A percentile compares a stretch with the other conserved stretches of the same genome.
Conservation (phyloP, 2,888 invertebrate genomes). For the Mesopsocus fuscifrons region DNA sequence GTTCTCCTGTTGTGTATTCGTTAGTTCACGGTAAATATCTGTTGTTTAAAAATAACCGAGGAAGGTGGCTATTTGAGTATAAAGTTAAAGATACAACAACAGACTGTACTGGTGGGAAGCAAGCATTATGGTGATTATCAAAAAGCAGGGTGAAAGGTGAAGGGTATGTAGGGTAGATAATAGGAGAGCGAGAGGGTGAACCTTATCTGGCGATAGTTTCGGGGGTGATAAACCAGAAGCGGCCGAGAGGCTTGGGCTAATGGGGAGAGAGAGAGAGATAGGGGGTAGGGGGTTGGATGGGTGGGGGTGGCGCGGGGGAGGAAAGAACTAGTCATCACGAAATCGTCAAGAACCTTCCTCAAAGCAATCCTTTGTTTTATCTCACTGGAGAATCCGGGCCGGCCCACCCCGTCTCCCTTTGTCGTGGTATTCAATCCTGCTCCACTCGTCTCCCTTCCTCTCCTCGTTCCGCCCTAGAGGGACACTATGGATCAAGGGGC, state of each 20-base stretch:
- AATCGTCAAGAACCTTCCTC: conserved; percentile 9
- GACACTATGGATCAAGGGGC: conserved; percentile 8
- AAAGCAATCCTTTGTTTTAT: conserved; percentile 9
- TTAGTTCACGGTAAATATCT: no score
- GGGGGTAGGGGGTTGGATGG: conserved; percentile 13
- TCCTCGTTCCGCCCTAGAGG: conserved; percentile 9
- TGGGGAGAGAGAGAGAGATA: conserved; percentile 5
- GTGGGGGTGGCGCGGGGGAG: conserved; percentile 11
- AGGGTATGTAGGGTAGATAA: conserved; percentile 1
- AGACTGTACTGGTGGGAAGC: no score
- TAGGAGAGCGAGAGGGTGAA: conserved; percentile 14
- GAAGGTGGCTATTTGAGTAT: no score
- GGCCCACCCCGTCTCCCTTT: no score
- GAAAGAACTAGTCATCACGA: conserved; percentile 12
- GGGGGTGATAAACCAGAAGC: not conserved
- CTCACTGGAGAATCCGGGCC: conserved; percentile 2
- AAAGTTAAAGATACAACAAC: no score
- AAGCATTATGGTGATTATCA: no score
- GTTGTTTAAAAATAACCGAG: no score
- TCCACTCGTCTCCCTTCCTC: no score
- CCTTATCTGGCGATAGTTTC: conserved; percentile 6
- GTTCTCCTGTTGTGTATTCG: no score
- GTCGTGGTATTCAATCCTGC: no score
- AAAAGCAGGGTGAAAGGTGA: no score
- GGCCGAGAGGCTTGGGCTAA: not conserved